phyloP scores from a whole-genome alignment of 1,140 invertebrate genomes.

The Samia ricini region DNA sequence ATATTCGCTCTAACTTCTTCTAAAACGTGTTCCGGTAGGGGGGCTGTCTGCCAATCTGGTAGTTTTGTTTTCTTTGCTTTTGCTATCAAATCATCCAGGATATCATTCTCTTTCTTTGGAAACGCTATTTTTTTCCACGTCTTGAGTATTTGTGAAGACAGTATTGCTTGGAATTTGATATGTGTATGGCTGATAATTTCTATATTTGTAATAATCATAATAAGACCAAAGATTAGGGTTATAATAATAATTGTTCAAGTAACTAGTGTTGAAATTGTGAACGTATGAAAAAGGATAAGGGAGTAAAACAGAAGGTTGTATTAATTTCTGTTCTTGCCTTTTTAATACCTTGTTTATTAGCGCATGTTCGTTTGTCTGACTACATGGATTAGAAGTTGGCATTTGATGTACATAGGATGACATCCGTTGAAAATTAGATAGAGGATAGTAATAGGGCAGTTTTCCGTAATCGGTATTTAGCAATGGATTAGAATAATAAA shows the following conservation, averaged over 20 bases:
- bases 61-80: slow-evolving; percentile 18
- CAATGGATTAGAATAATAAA: slow-evolving; percentile 29
- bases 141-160: slow-evolving; percentile 5
- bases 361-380: not conserved
- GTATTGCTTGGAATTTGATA: slow-evolving; percentile 10
- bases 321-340: slow-evolving; percentile 17
- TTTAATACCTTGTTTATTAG: slow-evolving; percentile 12
- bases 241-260: not conserved
- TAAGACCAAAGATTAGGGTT: not conserved
- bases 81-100: slow-evolving; percentile 2
- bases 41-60: slow-evolving; percentile 53
- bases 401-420: slow-evolving; percentile 34
- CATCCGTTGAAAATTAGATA: slow-evolving; percentile 46
- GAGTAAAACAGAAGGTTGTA: slow-evolving; percentile 26
- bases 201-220: slow-evolving; percentile 1
- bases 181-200: not conserved
- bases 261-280: slow-evolving; percentile 28
- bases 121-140: slow-evolving; percentile 7
- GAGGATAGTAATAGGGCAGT: slow-evolving; percentile 51
- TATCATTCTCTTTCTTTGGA: slow-evolving; percentile 4
- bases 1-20: slow-evolving; percentile 58
- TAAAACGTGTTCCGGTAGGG: slow-evolving; percentile 36
- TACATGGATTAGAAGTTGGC: not conserved
- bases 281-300: slow-evolving; percentile 54
- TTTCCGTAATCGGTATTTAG: slow-evolving; percentile 37